These are phyloP conservation scores for Drosophila asahinai DNA, from an alignment of 1,140 invertebrate genomes.

Conservation along the genomic window DNA sequence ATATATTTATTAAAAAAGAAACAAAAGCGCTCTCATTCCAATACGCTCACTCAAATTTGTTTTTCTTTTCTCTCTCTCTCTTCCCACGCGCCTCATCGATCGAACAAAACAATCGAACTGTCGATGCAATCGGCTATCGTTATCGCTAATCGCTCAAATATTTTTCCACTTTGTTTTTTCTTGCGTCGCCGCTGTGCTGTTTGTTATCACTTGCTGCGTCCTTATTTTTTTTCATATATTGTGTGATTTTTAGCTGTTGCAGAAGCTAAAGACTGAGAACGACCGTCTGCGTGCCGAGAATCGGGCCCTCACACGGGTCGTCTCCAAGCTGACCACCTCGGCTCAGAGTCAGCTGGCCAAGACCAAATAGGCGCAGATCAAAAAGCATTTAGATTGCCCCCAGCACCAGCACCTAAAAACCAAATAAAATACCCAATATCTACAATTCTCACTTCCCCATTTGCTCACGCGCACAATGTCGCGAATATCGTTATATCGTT, in stretches of 20 bases:
- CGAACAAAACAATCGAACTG: constrained; percentile 58
- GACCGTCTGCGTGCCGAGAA: constrained; percentile 98
- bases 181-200: constrained; percentile 44
- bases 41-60: constrained; percentile 75
- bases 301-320: constrained; percentile 96
- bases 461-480: constrained; percentile 41
- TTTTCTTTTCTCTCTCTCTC: constrained; percentile 77
- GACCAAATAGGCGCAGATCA: constrained; percentile 69
- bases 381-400: constrained; percentile 52
- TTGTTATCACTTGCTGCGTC: constrained; percentile 41
- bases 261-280: constrained; percentile 98
- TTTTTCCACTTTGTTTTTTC: constrained; percentile 50
- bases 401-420: constrained; percentile 31
- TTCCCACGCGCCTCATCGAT: constrained; percentile 79
- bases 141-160: constrained; percentile 43
- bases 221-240: constrained; percentile 54
- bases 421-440: neutral
- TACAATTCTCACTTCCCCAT: neutral
- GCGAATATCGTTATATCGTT: constrained; percentile 43
- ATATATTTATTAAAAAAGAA: constrained; percentile 22
- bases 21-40: constrained; percentile 56
- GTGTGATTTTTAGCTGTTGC: constrained; percentile 94
- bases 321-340: constrained; percentile 97
- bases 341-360: constrained; percentile 86
- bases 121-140: constrained; percentile 26